These are phyloP conservation scores for Falco punctatus DNA, from an alignment of 2,113 vertebrate genomes.

Conservation along the genomic window DNA sequence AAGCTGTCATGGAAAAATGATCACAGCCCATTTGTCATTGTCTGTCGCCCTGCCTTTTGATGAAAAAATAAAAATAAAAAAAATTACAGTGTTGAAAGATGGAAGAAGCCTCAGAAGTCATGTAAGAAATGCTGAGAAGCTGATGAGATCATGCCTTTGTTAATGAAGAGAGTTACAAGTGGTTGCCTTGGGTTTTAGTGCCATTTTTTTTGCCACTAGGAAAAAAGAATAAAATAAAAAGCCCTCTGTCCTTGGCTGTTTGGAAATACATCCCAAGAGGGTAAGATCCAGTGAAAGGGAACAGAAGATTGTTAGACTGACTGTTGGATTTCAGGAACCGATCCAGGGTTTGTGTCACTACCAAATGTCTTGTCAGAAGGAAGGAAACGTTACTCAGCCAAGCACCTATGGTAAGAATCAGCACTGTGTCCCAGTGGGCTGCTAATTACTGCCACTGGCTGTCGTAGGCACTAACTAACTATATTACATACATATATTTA, in stretches of 20 bases:
- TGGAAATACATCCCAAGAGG: background rate
- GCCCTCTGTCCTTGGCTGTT: background rate
- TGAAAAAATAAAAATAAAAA: conserved; percentile 4
- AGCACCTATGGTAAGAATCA: background rate
- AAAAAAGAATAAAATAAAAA: background rate
- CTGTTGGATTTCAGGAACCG: background rate
- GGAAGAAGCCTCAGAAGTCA: background rate
- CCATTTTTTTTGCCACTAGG: background rate
- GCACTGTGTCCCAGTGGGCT: background rate
- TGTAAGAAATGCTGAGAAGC: background rate
- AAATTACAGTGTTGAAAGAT: background rate
- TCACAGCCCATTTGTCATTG: background rate
- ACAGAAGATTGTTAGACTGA: background rate
- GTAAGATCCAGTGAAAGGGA: conserved; percentile 28
- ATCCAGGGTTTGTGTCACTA: conserved; percentile 21
- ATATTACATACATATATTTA: background rate
- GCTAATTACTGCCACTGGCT: background rate
- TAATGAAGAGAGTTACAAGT: background rate
- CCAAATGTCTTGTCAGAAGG: background rate
- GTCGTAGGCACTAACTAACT: background rate
- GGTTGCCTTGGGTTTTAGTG: background rate
- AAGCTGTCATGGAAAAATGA: background rate
- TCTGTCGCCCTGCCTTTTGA: background rate
- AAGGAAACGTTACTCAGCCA: background rate
- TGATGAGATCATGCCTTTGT: background rate